Evolutionary conservation across 2,888 invertebrate genomes (phyloP).

Genomic region (Apamea monoglypha): DNA sequence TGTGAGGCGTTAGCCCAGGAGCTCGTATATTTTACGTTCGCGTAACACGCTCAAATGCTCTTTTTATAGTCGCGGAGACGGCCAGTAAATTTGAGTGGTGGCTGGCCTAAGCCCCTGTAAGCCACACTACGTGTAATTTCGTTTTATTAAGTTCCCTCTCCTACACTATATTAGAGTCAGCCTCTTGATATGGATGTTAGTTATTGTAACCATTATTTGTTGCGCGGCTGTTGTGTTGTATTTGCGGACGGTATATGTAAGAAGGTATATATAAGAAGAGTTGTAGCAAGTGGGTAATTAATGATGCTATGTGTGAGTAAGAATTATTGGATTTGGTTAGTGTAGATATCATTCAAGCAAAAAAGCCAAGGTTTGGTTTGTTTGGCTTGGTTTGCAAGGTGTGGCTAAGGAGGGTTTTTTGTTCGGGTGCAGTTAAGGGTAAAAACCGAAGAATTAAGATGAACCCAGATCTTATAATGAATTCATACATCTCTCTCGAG

Average conservation of each 20-base stretch:
- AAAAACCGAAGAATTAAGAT: neutral
- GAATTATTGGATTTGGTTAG: neutral
- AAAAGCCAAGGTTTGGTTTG: neutral
- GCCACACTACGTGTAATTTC: constrained; percentile 78
- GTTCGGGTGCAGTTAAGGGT: neutral
- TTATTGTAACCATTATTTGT: constrained; percentile 59
- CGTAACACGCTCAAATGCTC: constrained; percentile 77
- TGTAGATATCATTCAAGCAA: neutral
- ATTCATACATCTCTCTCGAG: neutral
- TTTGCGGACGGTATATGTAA: neutral
- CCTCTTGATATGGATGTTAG: constrained; percentile 64
- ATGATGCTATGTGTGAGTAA: constrained; percentile 14
- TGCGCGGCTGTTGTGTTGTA: constrained; percentile 28
- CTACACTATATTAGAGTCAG: constrained; percentile 74
- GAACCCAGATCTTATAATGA: neutral
- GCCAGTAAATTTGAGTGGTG: constrained; percentile 82
- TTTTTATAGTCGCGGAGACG: constrained; percentile 82
- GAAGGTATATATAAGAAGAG: neutral
- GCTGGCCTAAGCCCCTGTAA: constrained; percentile 75
- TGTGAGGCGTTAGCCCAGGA: constrained; percentile 48
- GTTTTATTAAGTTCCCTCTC: constrained; percentile 82
- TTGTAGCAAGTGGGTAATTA: constrained; percentile 17
- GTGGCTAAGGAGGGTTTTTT: too few relatives aligned
- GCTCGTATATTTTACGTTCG: constrained; percentile 73
- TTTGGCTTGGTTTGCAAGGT: neutral